phyloP scores from a whole-genome alignment of 2,797 vertebrate genomes.

The Vultur gryphus region DNA sequence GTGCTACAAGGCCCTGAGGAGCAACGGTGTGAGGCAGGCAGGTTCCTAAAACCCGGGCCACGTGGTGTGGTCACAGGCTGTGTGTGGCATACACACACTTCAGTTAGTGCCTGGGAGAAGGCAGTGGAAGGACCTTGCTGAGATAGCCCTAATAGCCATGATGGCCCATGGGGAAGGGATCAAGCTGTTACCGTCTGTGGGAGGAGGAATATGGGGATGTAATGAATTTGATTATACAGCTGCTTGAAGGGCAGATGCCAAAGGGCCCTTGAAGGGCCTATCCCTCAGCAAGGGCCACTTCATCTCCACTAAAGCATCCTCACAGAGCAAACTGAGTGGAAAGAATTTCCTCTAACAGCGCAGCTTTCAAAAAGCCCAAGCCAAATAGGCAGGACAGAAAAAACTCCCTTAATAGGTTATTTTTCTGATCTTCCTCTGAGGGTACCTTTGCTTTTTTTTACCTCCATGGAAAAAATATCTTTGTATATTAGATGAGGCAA shows the following conservation, averaged over 20 bases:
- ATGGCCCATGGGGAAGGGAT: background rate
- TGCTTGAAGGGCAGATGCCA: background rate
- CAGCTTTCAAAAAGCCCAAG: background rate
- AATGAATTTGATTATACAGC: background rate
- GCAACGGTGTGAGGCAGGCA: background rate
- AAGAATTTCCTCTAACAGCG: background rate
- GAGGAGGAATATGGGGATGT: background rate
- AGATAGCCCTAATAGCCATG: background rate
- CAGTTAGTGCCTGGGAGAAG: background rate
- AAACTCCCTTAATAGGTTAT: background rate
- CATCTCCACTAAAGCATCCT: background rate
- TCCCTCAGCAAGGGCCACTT: background rate
- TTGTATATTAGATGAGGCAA: background rate
- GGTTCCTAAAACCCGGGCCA: background rate
- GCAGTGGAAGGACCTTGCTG: background rate
- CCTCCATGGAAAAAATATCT: background rate
- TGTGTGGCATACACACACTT: fast-evolving
- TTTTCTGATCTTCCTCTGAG: background rate
- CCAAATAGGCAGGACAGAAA: background rate
- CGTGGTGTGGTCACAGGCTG: fast-evolving
- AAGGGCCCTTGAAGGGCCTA: background rate
- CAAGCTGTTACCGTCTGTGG: background rate
- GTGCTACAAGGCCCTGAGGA: no score
- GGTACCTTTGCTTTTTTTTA: background rate
- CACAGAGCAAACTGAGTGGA: background rate